These are phyloP conservation scores for Latrodectus hesperus DNA, from an alignment of 2,888 invertebrate species.

Conservation along the genomic window DNA sequence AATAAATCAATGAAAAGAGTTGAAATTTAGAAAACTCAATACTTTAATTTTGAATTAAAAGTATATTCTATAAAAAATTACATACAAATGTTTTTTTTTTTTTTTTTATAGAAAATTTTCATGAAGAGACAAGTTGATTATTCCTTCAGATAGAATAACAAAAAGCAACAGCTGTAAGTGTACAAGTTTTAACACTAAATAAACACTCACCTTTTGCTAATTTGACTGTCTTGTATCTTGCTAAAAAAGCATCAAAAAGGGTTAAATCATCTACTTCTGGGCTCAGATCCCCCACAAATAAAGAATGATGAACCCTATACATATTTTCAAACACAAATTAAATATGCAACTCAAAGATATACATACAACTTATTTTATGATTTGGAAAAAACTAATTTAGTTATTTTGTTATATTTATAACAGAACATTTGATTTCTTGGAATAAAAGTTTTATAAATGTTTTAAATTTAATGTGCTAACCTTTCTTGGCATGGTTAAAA, in stretches of 20 bases:
- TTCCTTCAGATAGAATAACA: no score
- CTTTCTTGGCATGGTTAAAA: conserved; percentile 27
- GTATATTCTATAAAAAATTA: background rate
- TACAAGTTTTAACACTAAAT: conserved; percentile 11
- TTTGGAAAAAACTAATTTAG: background rate
- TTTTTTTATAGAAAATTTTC: background rate
- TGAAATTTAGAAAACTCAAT: no score
- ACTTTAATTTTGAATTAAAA: conserved; percentile 9
- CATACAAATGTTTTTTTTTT: background rate
- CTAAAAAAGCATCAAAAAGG: conserved; percentile 91
- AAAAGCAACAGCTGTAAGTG: conserved; percentile 72
- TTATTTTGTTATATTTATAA: background rate
- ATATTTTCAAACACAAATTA: no score
- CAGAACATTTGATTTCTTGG: background rate
- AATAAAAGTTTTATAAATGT: background rate
- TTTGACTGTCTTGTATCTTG: conserved; percentile 92
- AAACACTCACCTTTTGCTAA: conserved; percentile 87
- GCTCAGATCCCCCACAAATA: conserved; percentile 96
- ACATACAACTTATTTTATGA: background rate
- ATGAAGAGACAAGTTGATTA: background rate
- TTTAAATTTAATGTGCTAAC: background rate
- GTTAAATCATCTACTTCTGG: conserved; percentile 96
- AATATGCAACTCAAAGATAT: background rate
- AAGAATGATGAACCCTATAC: conserved; percentile 85
- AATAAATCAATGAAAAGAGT: no score